Conservation (phyloP, 2,888 invertebrate genomes). For the Drosophila incognita region DNA sequence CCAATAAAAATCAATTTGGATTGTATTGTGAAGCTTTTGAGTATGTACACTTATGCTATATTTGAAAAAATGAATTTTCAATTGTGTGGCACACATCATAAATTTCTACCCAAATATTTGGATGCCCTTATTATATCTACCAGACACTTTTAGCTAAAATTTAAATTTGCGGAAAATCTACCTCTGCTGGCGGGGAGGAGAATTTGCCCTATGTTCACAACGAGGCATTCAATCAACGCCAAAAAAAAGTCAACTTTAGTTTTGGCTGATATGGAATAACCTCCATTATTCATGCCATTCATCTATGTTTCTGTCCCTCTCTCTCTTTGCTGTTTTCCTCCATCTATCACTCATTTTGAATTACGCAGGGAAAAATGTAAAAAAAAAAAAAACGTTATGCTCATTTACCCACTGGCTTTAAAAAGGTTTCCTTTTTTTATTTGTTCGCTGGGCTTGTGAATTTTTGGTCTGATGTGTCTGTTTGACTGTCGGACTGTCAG, state of each 20-base stretch:
- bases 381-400: conserved; percentile 59
- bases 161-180: conserved; percentile 11
- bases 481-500: conserved; percentile 24
- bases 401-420: conserved; percentile 68
- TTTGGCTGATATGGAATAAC: conserved; percentile 57
- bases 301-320: background rate
- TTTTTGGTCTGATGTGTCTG: conserved; percentile 34
- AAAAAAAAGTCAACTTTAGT: conserved; percentile 62
- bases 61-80: background rate
- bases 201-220: conserved; percentile 3
- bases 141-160: background rate
- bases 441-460: background rate
- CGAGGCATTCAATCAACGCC: conserved; percentile 54
- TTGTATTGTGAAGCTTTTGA: background rate
- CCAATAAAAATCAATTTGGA: conserved; percentile 21
- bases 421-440: conserved; percentile 51
- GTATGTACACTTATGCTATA: background rate
- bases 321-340: conserved; percentile 1
- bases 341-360: conserved; percentile 46
- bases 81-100: background rate
- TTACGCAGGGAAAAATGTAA: conserved; percentile 16
- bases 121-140: background rate
- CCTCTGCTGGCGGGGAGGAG: background rate
- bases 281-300: conserved; percentile 52
- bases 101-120: background rate